Percentiles rank a stretch among this genome's conserved stretches.
Conservation (phyloP, 92 coral and sea anemone genomes). For the Paragorgia papillata region DNA sequence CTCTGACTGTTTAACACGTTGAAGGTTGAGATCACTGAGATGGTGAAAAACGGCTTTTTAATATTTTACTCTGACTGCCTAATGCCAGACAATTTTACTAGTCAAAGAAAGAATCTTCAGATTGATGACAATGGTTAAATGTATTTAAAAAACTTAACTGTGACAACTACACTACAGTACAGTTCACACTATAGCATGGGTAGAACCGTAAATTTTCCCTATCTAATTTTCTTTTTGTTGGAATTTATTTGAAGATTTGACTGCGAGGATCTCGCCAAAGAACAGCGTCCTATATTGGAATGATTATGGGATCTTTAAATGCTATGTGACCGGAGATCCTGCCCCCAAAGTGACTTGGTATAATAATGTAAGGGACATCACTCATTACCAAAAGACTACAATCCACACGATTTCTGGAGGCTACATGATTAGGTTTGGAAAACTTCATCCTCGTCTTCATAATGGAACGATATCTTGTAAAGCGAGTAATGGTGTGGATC, state of each 20-base stretch:
- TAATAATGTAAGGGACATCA: constrained; percentile 53
- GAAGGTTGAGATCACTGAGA: too few species aligned
- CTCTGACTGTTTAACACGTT: too few species aligned
- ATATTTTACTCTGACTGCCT: too few species aligned
- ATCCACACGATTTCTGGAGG: constrained; percentile 24
- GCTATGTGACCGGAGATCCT: constrained; percentile 72
- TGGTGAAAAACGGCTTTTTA: too few species aligned
- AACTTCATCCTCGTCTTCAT: constrained; percentile 1
- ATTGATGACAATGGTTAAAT: too few species aligned
- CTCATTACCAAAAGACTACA: neutral
- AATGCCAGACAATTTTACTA: too few species aligned
- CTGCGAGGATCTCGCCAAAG: constrained; percentile 51
- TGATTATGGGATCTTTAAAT: constrained; percentile 60
- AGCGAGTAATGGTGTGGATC: constrained; percentile 25
- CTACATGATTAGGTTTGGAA: constrained; percentile 26
- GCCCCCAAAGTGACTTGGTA: constrained; percentile 71
- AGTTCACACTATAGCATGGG: too few species aligned
- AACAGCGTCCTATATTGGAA: constrained; percentile 49
- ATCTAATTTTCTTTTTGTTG: neutral
- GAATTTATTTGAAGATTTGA: constrained; percentile 4
- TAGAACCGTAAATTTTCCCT: too few species aligned
- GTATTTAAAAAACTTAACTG: too few species aligned
- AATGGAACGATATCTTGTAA: constrained; percentile 29
- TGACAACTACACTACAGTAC: too few species aligned
- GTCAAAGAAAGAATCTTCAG: too few species aligned